Conservation (phyloP, 2,888 invertebrate genomes). For the Eudasyphora cyanicolor region DNA sequence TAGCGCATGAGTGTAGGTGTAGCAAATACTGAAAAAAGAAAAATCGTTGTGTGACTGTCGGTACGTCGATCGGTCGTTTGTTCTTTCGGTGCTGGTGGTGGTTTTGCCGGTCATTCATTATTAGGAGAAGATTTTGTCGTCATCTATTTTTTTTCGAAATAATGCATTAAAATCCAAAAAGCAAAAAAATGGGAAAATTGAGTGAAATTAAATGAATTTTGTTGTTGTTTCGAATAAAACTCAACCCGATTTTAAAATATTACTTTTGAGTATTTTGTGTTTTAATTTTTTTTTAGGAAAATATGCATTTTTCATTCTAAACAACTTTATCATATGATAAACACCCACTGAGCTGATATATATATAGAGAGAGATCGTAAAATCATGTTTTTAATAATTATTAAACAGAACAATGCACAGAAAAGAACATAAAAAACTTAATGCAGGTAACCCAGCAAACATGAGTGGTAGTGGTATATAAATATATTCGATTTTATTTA, state of each 20-base stretch:
- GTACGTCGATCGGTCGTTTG: background rate
- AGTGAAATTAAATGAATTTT: constrained; percentile 26
- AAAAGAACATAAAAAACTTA: constrained; percentile 7
- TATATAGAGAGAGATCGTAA: background rate
- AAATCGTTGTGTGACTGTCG: background rate
- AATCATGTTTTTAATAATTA: background rate
- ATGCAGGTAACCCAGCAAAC: no score
- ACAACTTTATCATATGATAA: background rate
- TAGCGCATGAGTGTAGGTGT: constrained; percentile 25
- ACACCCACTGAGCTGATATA: background rate
- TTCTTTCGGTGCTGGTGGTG: background rate
- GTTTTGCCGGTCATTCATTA: background rate
- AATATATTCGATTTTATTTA: no score
- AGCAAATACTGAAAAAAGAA: background rate
- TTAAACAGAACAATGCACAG: constrained; percentile 26
- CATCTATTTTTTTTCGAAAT: constrained; percentile 37
- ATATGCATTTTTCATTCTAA: background rate
- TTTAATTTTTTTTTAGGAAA: background rate
- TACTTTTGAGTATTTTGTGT: constrained; percentile 15
- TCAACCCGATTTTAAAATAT: constrained; percentile 15
- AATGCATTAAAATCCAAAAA: constrained; percentile 20
- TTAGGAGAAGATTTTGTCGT: constrained; percentile 13
- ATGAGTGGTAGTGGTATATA: no score
- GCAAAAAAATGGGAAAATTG: constrained; percentile 13
- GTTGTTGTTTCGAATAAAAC: constrained; percentile 8